Base-by-base conservation (phyloP, 1,140 invertebrate species). In the Palaemon carinicauda region DNA sequence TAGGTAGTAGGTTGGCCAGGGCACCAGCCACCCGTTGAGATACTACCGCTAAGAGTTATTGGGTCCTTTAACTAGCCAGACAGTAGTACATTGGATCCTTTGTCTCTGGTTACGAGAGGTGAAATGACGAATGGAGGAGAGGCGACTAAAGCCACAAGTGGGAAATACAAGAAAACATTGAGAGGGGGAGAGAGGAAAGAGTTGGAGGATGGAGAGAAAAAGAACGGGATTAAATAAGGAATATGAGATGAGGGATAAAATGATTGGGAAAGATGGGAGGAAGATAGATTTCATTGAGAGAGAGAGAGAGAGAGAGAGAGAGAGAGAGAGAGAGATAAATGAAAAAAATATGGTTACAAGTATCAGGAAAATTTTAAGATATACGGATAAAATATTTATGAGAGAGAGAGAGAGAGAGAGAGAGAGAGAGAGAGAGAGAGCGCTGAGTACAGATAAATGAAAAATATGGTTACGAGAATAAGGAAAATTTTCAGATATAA, bases 371-470 rank as follows among this genome's bases (percentile, higher is more conserved):
- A 73, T 27, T 31, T 27, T 31, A 33, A 21, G 24, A 73, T 10
- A 71, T 10, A 71, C 24, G 24, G 65, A 71, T 10, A 71, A 31
- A 71, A 31, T 9, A 7, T 29, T 24, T 17, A 31, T 29, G 65
- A 71, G 65, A 71, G 65, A 71, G 65, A 71, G 65, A 71, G 65
- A 71, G 65, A 71, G 65, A 71, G 65, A 71, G 65, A 71, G 65
- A 71, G 65, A 71, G 65, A 71, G 65, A 71, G 65, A 71, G 65
- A 71, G 65, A 71, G 65, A 71, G 65, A 71, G 65, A 71, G 65
- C 10, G 21, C 10, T 2, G 24, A 9, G 24, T 1, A 71, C 3
- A 15, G 31, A 31, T 1, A 14, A 21, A 24, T 1, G 21, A n/a
- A n/a, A n/a, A n/a, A n/a, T n/a, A n/a, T n/a, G n/a, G n/a, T n/a